Conservation (phyloP, 2,888 invertebrate species). For the Phymatocera aterrima region DNA sequence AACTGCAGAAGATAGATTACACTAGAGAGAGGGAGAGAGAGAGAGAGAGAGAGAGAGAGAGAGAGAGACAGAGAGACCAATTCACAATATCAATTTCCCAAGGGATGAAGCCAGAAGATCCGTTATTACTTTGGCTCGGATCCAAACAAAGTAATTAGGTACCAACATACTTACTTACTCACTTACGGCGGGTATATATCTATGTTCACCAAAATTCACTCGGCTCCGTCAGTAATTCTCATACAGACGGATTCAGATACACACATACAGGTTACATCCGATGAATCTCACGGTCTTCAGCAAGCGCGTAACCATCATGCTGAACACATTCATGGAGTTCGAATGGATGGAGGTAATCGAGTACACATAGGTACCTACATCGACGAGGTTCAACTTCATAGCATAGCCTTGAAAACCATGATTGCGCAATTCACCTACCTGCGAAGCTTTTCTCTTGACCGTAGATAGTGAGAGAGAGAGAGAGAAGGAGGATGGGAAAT, state of each 20-base stretch:
- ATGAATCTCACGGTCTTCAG: no score
- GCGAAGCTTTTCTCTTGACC: no score
- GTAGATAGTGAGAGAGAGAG: no score
- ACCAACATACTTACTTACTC: not conserved
- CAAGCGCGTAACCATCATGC: no score
- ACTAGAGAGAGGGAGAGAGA: not conserved
- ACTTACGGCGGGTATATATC: not conserved
- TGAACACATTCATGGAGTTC: no score
- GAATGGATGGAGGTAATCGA: no score
- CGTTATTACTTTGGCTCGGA: slow-evolving; percentile 37
- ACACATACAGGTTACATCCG: not conserved
- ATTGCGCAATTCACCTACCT: no score
- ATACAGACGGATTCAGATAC: no score
- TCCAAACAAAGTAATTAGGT: slow-evolving; percentile 40
- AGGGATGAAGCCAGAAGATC: slow-evolving; percentile 37
- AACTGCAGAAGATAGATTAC: slow-evolving; percentile 9
- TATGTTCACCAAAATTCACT: slow-evolving; percentile 11
- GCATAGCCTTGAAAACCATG: no score
- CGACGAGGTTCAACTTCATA: no score
- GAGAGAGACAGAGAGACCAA: not conserved
- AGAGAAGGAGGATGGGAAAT: no score
- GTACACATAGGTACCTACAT: no score
- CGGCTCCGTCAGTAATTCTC: not conserved
- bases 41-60: not conserved
- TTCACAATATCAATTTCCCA: slow-evolving; percentile 40